Conservation (phyloP, 1,140 invertebrate genomes). For the Atopsyche davidsoni region DNA sequence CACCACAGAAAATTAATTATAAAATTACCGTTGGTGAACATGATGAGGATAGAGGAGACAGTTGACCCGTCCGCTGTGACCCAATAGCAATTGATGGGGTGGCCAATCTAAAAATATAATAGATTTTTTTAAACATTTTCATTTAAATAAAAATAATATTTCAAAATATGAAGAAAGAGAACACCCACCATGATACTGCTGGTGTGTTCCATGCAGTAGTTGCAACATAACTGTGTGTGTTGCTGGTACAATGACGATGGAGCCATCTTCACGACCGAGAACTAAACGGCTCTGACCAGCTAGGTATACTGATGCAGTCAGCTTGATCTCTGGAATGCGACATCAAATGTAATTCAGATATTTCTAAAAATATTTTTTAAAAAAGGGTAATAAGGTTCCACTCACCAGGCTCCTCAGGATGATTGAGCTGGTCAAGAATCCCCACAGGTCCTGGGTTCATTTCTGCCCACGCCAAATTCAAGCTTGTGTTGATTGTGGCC, state of each 20-base stretch:
- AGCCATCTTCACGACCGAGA: constrained; percentile 91
- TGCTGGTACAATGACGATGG: constrained; percentile 94
- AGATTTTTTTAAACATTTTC: constrained; percentile 3
- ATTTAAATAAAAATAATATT: background rate
- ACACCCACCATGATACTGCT: constrained; percentile 71
- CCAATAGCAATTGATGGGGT: constrained; percentile 79
- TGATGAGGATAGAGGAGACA: constrained; percentile 93
- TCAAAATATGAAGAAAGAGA: background rate
- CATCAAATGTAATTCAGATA: background rate
- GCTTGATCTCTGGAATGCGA: constrained; percentile 55
- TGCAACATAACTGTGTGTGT: constrained; percentile 94
- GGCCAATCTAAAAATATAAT: constrained; percentile 67
- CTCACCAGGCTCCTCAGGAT: constrained; percentile 51
- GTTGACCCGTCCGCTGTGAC: constrained; percentile 91
- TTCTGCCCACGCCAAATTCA: constrained; percentile 77
- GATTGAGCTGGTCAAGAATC: constrained; percentile 82
- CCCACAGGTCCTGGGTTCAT: constrained; percentile 84
- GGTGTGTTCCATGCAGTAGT: constrained; percentile 83
- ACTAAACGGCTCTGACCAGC: constrained; percentile 88
- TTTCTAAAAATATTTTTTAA: background rate
- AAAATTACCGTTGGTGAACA: constrained; percentile 73
- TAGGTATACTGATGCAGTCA: constrained; percentile 90
- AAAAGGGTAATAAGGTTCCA: background rate
- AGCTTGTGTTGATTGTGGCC: constrained; percentile 69
- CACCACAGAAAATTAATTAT: background rate